Base-by-base conservation (phyloP, 23 tunicate species). In the Halocynthia aurantium region DNA sequence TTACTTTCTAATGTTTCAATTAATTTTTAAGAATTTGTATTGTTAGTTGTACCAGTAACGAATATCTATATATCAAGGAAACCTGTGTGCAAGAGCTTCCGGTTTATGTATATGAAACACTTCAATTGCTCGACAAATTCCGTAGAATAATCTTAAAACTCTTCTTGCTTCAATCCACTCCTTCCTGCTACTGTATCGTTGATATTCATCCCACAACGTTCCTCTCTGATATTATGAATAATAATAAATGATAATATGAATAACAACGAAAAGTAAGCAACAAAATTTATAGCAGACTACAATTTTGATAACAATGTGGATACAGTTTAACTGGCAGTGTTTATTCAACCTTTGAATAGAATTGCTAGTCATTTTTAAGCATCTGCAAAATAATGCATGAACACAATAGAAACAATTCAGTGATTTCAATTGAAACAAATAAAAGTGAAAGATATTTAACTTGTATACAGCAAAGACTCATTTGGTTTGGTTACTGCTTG, bases 161-260 rank as follows among this genome's bases (percentile, higher is more conserved):
- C 87, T 67, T n/a, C 62, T 52, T 17, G 61, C 52, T 9, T 86
- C 40, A 10, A 92, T 76, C 7, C n/a, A 61, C 58, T 92, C 84
- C 8, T 86, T 92, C 53, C 67, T 82, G 15, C 70, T 19, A 6
- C 69, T 57, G 22, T 77, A 67, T 40, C 82, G 69, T 74, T 92
- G 90, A 57, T 81, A 92, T 78, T 92, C 91, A 80, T 92, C 98
- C 80, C 80, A 92, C n/a, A 92, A 69, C 2, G 98, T 86, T 57
- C 98, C 98, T 20, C 79, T 62, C 88, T 87, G 55, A 57, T 72
- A 10, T 54, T 12, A 66, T 10, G 72, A 64, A 22, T 49, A 40
- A 72, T 11, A 44, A 55, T 20, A 5, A 8, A 22, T 73, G 22
- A 8, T 52, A 53, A 50, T 12, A 70, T 11, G 6, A 8, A 8